Base-by-base conservation (phyloP, 2,797 vertebrate species). In the Melanotaenia parkinsoni region DNA sequence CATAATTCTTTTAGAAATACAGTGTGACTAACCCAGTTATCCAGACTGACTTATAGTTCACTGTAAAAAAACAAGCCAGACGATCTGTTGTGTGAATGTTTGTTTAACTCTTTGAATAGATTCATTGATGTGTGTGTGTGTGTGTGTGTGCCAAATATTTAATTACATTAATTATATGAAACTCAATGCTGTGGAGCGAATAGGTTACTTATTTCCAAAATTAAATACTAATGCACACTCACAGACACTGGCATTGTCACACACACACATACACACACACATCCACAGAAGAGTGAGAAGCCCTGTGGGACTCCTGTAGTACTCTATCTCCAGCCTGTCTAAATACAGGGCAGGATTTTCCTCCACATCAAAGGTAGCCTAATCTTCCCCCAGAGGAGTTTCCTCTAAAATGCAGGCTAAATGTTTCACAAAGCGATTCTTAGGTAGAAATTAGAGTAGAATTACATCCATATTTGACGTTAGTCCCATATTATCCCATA, bases 111-210 rank as follows among this genome's bases (percentile, higher is more conserved):
- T 79, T 75, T 66, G 26, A 22, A 51, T 28, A 18, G 60, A 47
- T 72, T 63, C 32, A 67, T 66, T 79, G 50, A 35, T 28, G 28
- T 28, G 28, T 28, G 28, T 28, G 28, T 2, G 28, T 28, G 28
- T 28, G 2, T 28, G 28, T 28, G 28, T 16, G 47, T 4, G 20
- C n/a, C 8, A n/a, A 7, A 50, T 43, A 30, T 63, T 67, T 80
- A 80, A 83, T 87, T 77, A 63, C 50, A 62, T 70, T 84, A 88
- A 91, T 91, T 77, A 81, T 71, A 64, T 80, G 37, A 81, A 80
- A 74, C 38, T 40, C 45, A 58, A 18, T 72, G 88, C 88, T 80
- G 69, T 22, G 35, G 81, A 87, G 68, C 53, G 63, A 88, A 74
- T 69, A 64, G 60, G 79, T 54, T 57, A 71, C 59, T 81, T 63